phyloP scores from a whole-genome alignment of 2,888 invertebrate genomes.

The Acronicta psi region DNA sequence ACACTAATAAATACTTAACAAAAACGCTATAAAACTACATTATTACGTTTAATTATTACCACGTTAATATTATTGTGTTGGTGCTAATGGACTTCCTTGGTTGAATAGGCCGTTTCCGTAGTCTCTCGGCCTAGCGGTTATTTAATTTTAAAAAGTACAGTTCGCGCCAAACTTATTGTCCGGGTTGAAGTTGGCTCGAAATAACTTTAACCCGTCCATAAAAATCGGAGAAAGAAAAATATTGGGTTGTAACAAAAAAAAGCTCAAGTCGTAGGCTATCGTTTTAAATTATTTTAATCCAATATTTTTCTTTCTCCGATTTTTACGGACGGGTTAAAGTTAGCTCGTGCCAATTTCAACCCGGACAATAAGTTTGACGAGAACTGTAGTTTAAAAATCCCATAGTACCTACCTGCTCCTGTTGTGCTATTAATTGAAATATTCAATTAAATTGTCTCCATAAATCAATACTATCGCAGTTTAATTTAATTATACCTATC shows the following conservation, averaged over 20 bases:
- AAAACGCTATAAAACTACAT: slow-evolving; percentile 35
- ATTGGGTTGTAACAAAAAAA: no score
- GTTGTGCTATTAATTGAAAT: slow-evolving; percentile 14
- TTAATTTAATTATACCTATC: slow-evolving; percentile 25
- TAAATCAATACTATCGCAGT: slow-evolving; percentile 38
- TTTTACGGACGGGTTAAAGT: no score
- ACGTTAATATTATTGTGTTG: slow-evolving; percentile 16
- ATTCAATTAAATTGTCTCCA: slow-evolving; percentile 48
- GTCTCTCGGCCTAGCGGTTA: slow-evolving; percentile 38
- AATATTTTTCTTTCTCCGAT: no score
- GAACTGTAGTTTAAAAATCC: slow-evolving; percentile 29
- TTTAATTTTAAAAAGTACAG: no score
- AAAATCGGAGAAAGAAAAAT: no score
- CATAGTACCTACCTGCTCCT: neutral
- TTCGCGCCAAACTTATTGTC: no score
- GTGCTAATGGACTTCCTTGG: slow-evolving; percentile 36
- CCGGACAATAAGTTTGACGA: no score
- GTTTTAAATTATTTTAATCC: no score
- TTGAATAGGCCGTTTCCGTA: slow-evolving; percentile 18
- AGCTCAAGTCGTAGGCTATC: no score
- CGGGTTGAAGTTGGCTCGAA: no score
- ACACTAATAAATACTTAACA: slow-evolving; percentile 26
- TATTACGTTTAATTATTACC: slow-evolving; percentile 20
- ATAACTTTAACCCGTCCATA: no score
- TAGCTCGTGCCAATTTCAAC: no score